Evolutionary conservation across 2,797 vertebrate species (phyloP), one percentile per base, ranked within the genome.

Genomic region (Chrysocyon brachyurus): DNA sequence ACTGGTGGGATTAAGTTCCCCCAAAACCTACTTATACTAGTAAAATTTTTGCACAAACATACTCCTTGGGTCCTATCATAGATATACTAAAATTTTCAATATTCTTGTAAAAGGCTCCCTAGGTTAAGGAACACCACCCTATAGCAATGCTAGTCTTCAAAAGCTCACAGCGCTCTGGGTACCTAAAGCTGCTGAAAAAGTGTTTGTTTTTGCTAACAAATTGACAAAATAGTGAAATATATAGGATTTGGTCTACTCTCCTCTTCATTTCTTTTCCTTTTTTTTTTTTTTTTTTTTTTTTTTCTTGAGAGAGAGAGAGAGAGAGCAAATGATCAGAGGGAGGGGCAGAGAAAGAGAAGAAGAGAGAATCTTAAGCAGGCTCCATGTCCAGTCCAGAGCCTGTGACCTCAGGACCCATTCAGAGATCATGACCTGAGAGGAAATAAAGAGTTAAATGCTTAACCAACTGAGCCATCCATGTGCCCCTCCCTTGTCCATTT

Each of bases 161-260:
- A 83, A 78, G 19, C 59, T 4, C 22, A 73, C 14, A 63, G 0
- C 61, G 49, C 31, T 77, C 68, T 90, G 31, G n/a, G 54, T 63
- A 72, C 36, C 83, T 24, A 14, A 90, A 82, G 21, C 17, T 87
- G 93, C 57, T 59, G 26, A 52, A 82, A 66, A 86, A 70, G 4
- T 82, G 16, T 87, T 57, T 54, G n/a, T 49, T 86, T 68, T 88
- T 89, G 64, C 64, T 81, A 81, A 88, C 21, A 83, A 64, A 84
- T 46, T 10, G 78, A 77, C 78, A 92, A 84, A 52, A 68, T 64
- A 70, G 66, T 33, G 22, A 87, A 91, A 52, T 36, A 64, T 0
- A 49, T 3, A 92, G 6, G 2, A 68, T 94, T 57, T 85, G 36
- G 36, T 93, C 57, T 96, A 40, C 2, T 79, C 31, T 49, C 6